A percentile compares a stretch with the other conserved stretches of the same genome.
Conservation (phyloP, 2,888 invertebrate genomes). For the Amaurobius ferox region DNA sequence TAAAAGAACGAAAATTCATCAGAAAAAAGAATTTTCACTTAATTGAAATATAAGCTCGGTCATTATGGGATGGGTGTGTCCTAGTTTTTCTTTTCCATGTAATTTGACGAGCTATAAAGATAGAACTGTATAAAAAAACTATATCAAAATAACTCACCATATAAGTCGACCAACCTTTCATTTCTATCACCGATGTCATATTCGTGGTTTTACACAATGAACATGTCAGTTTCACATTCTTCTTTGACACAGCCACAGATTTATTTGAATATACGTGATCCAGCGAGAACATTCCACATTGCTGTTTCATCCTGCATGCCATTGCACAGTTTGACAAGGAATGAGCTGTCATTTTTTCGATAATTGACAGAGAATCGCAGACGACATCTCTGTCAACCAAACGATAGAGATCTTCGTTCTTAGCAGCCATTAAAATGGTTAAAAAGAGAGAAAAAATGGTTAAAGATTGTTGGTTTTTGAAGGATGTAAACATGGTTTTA, state of each 20-base stretch:
- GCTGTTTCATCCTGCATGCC: slow-evolving; percentile 33
- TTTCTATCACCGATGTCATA: slow-evolving; percentile 34
- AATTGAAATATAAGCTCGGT: too few species aligned
- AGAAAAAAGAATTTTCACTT: too few species aligned
- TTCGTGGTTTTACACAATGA: slow-evolving; percentile 48
- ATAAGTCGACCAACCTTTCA: slow-evolving; percentile 60
- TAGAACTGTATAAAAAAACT: too few species aligned
- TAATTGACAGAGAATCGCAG: slow-evolving; percentile 36
- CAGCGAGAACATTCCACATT: slow-evolving; percentile 54
- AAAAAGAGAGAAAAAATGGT: too few species aligned
- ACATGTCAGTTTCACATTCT: slow-evolving; percentile 20
- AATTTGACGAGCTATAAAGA: too few species aligned
- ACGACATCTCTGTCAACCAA: slow-evolving; percentile 37
- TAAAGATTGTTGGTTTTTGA: too few species aligned
- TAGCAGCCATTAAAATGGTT: not conserved
- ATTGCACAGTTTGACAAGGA: slow-evolving; percentile 51
- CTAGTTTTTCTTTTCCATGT: too few species aligned
- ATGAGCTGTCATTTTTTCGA: slow-evolving; percentile 19
- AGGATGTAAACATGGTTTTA: too few species aligned
- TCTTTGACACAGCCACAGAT: slow-evolving; percentile 9
- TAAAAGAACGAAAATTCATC: too few species aligned
- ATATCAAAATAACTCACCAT: too few species aligned
- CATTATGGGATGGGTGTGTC: too few species aligned
- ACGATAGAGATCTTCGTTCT: slow-evolving; percentile 36
- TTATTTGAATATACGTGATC: slow-evolving; percentile 30